Base-by-base conservation (phyloP, 2,797 vertebrate genomes). In the Cirrhinus mrigala region DNA sequence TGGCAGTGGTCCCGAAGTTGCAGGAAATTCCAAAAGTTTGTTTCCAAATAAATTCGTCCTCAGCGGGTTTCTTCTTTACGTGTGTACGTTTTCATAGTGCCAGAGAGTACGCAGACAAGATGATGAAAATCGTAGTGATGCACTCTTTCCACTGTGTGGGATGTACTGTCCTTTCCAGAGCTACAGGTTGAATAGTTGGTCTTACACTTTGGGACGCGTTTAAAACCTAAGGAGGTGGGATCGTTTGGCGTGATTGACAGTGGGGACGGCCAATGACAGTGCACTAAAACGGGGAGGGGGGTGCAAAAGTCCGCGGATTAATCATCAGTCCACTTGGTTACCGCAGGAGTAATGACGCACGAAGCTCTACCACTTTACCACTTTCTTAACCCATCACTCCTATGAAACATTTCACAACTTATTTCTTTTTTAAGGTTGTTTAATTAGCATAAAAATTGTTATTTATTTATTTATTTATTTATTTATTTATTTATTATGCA, bases 341-440 rank as follows among this genome's bases (percentile, higher is more conserved):
- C 50, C 40, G 62, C 48, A 58, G 44, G 16, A 68, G 48, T 29
- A 58, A 33, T 84, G 82, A 84, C 62, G 74, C 74, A 84, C 58
- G 20, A 24, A 18, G 9, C 10, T 66, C 44, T 50, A 50, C 27
- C 18, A 24, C 37, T 70, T 9, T 68, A n/a, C n/a, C n/a, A n/a
- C 62, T 81, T 95, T n/a, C n/a, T n/a, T 97, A 96, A 95, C 95
- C 95, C 96, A 96, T 16, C 54, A 22, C 7, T 66, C 27, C 22
- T 50, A 11, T 20, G 12, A 46, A 29, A 46, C 2, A n/a, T 82
- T 73, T 27, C 22, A 29, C 11, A 20, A 40, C 14, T 14, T 33
- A 6, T 20, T 77, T 24, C 0, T 29, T 52, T 14, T 68, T 37
- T 10, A 29, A 24, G 14, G 22, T 4, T 29, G 9, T 33, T 73